Evolutionary conservation across 1,140 invertebrate species (phyloP).

Genomic region (Pachypsylla venusta): DNA sequence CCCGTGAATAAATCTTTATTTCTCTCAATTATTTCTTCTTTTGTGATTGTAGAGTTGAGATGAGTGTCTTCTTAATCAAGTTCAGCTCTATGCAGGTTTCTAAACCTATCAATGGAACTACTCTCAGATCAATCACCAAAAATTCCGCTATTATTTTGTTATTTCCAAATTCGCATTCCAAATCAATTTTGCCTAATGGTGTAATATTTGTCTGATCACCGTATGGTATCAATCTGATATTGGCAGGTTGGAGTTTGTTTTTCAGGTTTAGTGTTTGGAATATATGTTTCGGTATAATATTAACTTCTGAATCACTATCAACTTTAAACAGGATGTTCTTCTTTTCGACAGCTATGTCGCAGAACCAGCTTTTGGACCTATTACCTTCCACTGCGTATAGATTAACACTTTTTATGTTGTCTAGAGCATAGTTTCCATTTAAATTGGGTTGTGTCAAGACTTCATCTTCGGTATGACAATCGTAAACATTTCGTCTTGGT

Average conservation of each 20-base stretch:
- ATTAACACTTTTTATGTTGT: too few relatives aligned
- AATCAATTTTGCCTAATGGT: not conserved
- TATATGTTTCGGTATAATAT: not conserved
- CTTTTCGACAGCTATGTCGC: not conserved
- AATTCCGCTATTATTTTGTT: not conserved
- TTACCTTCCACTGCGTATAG: too few relatives aligned
- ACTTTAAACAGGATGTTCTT: too few relatives aligned
- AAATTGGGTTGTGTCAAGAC: too few relatives aligned
- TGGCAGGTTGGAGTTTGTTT: not conserved
- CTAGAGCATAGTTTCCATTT: too few relatives aligned
- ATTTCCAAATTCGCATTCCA: not conserved
- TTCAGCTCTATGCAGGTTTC: conserved; percentile 17
- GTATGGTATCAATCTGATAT: not conserved
- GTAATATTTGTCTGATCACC: not conserved
- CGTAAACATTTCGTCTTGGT: too few relatives aligned
- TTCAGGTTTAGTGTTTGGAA: too few relatives aligned
- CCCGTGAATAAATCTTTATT: conserved; percentile 20
- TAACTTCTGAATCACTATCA: not conserved
- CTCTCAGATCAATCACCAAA: conserved; percentile 5
- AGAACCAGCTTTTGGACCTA: conserved; percentile 24
- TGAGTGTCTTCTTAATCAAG: conserved; percentile 19
- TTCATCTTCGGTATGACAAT: too few relatives aligned
- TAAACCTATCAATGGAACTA: conserved; percentile 8
- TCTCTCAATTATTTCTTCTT: conserved; percentile 12
- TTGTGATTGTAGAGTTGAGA: conserved; percentile 8